Conservation (phyloP, 2,888 invertebrate genomes). For the Phasia obesa region DNA sequence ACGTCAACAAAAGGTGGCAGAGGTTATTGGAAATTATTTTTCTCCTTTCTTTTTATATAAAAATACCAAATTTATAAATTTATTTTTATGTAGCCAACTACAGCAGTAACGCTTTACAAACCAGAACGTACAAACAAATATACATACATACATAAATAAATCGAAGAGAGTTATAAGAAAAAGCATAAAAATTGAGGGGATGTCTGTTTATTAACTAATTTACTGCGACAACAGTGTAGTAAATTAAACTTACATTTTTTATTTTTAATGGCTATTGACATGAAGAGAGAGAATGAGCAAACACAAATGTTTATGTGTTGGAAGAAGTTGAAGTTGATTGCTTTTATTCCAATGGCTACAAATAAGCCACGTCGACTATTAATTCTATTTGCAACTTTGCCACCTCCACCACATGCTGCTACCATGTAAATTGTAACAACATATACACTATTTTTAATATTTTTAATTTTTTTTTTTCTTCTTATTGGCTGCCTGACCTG, state of each 20-base stretch:
- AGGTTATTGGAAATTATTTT: neutral
- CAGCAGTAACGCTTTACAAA: constrained; percentile 5
- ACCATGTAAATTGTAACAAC: constrained; percentile 19
- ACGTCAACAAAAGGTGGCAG: neutral
- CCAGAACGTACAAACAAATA: neutral
- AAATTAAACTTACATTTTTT: constrained; percentile 72
- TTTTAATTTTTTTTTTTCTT: constrained; percentile 19
- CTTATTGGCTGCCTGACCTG: too few relatives aligned
- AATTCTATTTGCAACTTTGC: neutral
- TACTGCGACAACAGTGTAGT: constrained; percentile 72
- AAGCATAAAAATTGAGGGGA: constrained; percentile 36
- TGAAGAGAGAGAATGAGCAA: constrained; percentile 30
- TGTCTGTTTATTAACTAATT: constrained; percentile 72
- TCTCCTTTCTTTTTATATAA: neutral
- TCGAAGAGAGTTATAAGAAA: constrained; percentile 3
- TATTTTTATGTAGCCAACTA: constrained; percentile 28
- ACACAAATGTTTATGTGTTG: constrained; percentile 9
- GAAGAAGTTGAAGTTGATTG: constrained; percentile 31
- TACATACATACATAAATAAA: constrained; percentile 2
- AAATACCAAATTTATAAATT: constrained; percentile 10
- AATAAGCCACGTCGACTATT: neutral
- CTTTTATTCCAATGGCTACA: neutral
- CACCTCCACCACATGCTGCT: neutral
- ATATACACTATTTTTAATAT: constrained; percentile 23
- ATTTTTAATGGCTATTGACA: constrained; percentile 66